These are phyloP conservation scores for Odobenus rosmarus DNA, from an alignment of 2,113 vertebrate species.

Conservation along the genomic window DNA sequence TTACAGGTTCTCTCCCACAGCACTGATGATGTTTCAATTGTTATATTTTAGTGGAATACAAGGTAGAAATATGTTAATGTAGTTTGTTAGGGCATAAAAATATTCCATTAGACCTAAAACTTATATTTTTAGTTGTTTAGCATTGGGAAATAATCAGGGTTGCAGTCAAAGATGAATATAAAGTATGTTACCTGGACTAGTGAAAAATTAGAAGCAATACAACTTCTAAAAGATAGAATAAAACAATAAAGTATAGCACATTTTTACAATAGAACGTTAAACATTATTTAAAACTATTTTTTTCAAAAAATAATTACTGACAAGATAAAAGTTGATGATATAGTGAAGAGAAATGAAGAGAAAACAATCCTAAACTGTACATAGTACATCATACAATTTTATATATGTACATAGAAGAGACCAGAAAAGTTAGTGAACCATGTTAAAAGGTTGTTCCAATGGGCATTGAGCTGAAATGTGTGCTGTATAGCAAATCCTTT, in stretches of 20 bases:
- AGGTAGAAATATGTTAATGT: not conserved
- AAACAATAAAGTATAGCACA: not conserved
- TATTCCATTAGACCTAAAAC: not conserved
- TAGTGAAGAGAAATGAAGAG: not conserved
- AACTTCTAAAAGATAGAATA: not conserved
- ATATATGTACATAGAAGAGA: not conserved
- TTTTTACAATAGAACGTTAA: not conserved
- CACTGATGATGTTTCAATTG: not conserved
- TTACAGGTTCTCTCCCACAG: not conserved
- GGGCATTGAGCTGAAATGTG: not conserved
- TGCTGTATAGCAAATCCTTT: not conserved
- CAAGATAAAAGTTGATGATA: not conserved
- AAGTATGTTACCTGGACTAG: not conserved
- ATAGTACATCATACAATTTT: not conserved
- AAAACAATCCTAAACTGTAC: not conserved
- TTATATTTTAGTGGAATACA: not conserved
- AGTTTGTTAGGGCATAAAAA: not conserved
- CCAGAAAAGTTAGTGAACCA: not conserved
- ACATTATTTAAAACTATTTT: not conserved
- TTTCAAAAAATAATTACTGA: not conserved
- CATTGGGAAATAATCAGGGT: not conserved
- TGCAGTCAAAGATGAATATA: conserved; percentile 8
- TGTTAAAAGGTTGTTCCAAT: not conserved
- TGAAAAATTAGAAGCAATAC: not conserved
- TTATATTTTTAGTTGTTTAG: conserved; percentile 35